These are phyloP conservation scores for Tauraco hartlaubi DNA, from an alignment of 2,797 vertebrate species.

Conservation along the genomic window DNA sequence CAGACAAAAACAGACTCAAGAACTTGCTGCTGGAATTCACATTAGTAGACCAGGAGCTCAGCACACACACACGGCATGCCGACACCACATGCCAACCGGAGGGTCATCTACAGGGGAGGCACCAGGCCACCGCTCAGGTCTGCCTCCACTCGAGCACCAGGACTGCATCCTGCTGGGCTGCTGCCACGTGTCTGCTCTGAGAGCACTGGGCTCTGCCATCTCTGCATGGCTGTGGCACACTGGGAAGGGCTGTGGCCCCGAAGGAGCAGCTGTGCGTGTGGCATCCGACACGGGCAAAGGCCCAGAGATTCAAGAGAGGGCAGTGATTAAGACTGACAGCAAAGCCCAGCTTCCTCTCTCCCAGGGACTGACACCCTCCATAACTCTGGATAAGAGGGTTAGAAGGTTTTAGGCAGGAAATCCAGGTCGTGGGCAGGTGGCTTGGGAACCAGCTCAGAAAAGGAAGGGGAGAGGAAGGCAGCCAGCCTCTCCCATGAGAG, in stretches of 20 bases:
- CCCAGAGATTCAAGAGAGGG: background rate
- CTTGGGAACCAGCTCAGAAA: background rate
- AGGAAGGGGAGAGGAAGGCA: background rate
- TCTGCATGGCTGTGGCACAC: fast-evolving
- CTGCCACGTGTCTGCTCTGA: background rate
- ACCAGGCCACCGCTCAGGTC: background rate
- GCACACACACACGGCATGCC: slow-evolving; percentile 47
- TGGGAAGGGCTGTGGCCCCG: background rate
- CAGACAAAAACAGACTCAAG: slow-evolving; percentile 81
- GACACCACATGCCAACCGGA: slow-evolving; percentile 44
- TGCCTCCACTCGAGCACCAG: background rate
- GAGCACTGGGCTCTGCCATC: background rate
- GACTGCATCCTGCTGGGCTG: slow-evolving; percentile 23
- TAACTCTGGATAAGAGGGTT: background rate
- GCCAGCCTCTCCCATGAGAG: fast-evolving
- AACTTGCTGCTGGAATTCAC: slow-evolving; percentile 80
- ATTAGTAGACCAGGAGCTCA: slow-evolving; percentile 60
- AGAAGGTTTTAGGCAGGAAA: slow-evolving; percentile 11
- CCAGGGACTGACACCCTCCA: background rate
- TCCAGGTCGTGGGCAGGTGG: background rate
- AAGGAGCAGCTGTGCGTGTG: background rate
- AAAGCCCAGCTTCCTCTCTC: background rate
- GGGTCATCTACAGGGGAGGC: slow-evolving; percentile 28
- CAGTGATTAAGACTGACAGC: background rate
- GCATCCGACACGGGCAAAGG: fast-evolving